Evolutionary conservation across 1,140 invertebrate genomes (phyloP), one percentile per base, ranked within the genome.

Genomic region (Psilanteris sp.): DNA sequence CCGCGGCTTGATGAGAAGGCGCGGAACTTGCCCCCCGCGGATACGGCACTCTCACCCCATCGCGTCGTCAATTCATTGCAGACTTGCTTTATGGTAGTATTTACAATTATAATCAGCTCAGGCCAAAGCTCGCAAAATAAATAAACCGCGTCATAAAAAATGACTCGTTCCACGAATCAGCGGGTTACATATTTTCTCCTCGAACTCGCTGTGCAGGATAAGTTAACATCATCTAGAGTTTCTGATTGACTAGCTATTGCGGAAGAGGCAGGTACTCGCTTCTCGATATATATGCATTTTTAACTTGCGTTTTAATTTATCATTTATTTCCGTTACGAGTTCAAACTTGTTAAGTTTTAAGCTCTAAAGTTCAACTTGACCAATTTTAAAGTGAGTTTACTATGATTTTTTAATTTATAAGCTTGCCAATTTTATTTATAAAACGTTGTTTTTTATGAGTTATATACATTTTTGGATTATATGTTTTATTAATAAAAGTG

Each of bases 71-170:
- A 74, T 74, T 61, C 71, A 74, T 67, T 74, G 46, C 48, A 41
- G 76, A 61, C 64, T 79, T 83, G 55, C 70, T 84, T 85, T 84
- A 85, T 84, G 78, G 82, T 84, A 84, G 81, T 81, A 84, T 85
- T 85, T 84, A 85, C 83, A 83, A 85, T 85, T 84, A 85, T 84
- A 85, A 85, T 85, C 84, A 79, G 55, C 78, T 73, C 73, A 43
- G 61, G 8, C 44, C 7, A 31, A 61, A 34, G 31, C 32, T 41
- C 34, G 22, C 41, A 44, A 68, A 50, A 64, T 72, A 71, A 71
- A 71, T 62, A 62, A 62, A 71, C 29, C 27, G 18, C 50, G 26
- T 48, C 48, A 29, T 55, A 57, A 43, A 57, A 57, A 75, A 59
- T 8, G 44, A 52, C 29, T 27, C 57, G 32, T 74, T 71, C 52